Evolutionary conservation across 2,888 invertebrate species (phyloP).

Genomic region (Eucera pruinosa): DNA sequence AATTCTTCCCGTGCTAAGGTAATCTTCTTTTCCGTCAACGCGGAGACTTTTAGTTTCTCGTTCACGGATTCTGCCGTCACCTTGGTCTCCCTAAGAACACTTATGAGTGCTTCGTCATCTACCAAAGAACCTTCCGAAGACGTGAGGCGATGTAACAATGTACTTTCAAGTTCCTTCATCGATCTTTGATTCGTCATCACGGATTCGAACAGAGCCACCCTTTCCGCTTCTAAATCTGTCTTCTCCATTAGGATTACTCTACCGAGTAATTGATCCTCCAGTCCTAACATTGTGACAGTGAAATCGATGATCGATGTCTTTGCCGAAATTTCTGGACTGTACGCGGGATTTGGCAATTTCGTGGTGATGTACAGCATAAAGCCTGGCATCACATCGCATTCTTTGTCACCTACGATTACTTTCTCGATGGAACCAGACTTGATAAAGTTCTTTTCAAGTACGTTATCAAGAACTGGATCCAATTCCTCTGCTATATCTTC

Average conservation of each 20-base stretch:
- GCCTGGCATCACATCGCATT: constrained; percentile 98
- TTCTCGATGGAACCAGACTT: constrained; percentile 98
- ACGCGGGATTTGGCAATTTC: constrained; percentile 97
- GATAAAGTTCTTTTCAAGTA: constrained; percentile 98
- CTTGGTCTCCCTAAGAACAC: constrained; percentile 92
- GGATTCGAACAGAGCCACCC: constrained; percentile 96
- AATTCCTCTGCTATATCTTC: constrained; percentile 98
- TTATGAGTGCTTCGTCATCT: constrained; percentile 97
- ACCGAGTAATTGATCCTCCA: constrained; percentile 97
- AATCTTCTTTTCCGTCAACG: constrained; percentile 97
- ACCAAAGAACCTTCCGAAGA: constrained; percentile 97
- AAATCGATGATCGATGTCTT: constrained; percentile 99
- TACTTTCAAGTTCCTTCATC: constrained; percentile 98
- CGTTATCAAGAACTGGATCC: constrained; percentile 98
- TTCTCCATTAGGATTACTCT: constrained; percentile 98
- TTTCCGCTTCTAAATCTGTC: constrained; percentile 96
- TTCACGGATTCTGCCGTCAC: constrained; percentile 97
- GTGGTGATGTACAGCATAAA: constrained; percentile 98
- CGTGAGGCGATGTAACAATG: constrained; percentile 94
- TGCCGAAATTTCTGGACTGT: constrained; percentile 98
- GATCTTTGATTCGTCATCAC: constrained; percentile 98
- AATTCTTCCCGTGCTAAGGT: constrained; percentile 97
- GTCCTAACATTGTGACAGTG: constrained; percentile 97
- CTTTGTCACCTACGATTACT: constrained; percentile 97
- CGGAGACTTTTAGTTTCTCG: constrained; percentile 96